Percentiles rank a stretch among this genome's conserved stretches.
phyloP scores from a whole-genome alignment of 2,797 vertebrate species.

The Halcyon badia region DNA sequence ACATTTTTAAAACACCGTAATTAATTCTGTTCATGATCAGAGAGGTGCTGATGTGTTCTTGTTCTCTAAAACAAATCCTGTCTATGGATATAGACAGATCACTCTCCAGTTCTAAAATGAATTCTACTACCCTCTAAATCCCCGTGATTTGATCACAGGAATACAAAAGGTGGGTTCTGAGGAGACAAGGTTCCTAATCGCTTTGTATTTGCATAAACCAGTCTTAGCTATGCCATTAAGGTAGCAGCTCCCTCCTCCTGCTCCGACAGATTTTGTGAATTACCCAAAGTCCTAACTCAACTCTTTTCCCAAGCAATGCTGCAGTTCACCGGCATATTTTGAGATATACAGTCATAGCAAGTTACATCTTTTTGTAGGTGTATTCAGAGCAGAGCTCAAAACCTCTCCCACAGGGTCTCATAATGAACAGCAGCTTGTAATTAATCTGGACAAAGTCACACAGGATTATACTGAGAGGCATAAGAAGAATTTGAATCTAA shows the following conservation, averaged over 20 bases:
- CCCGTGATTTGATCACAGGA: not conserved
- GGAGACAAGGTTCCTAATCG: not conserved
- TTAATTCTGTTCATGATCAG: not conserved
- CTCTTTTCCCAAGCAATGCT: not conserved
- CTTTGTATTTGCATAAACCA: not conserved
- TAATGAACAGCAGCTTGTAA: not conserved
- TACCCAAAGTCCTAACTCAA: not conserved
- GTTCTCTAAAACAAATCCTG: not conserved
- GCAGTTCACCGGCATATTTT: not conserved
- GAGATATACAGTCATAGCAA: not conserved
- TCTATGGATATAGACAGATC: not conserved
- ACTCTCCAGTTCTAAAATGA: not conserved
- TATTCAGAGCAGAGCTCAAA: not conserved
- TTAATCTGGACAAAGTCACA: not conserved
- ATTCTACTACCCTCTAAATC: not conserved
- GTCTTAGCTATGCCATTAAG: not conserved
- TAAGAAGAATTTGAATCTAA: not conserved
- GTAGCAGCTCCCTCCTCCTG: not conserved
- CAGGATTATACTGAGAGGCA: accelerated
- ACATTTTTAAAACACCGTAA: not conserved
- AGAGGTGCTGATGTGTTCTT: not conserved
- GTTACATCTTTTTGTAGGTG: not conserved
- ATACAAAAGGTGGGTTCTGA: not conserved
- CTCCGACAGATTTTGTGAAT: not conserved
- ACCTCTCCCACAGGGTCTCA: not conserved